Base-by-base conservation (phyloP, 2,797 vertebrate genomes). In the Sebastes nivosus region DNA sequence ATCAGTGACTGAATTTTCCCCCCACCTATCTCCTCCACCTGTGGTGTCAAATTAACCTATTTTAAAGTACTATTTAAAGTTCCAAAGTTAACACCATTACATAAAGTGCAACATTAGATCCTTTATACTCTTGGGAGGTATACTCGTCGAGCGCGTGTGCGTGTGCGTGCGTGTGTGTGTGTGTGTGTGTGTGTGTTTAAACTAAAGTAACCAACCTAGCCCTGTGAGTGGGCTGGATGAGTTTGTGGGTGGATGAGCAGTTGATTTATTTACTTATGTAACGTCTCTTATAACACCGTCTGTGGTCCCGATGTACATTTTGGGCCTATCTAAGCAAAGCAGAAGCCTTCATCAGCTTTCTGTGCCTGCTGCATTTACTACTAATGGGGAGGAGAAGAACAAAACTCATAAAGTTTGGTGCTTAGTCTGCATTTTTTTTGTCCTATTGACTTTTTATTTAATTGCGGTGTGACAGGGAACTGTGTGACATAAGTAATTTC, bases 251-350 rank as follows among this genome's bases (percentile, higher is more conserved):
- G 87, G 83, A 80, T 80, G 78, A 88, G 77, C 36, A 58, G 72
- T 88, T 81, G 79, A 84, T 86, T 88, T 89, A 86, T 89, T 89
- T 89, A 81, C 88, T 90, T 91, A 85, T 80, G 79, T 88, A 87
- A 89, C 63, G 4, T 75, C 84, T 87, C 73, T 81, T 82, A 60
- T 81, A 88, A 85, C 63, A 72, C 66, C 8, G 66, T 72, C 69
- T 84, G 59, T 63, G 14, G 57, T 69, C 46, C 68, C 5, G n/a
- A 68, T 78, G 71, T 81, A 78, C 74, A 83, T 85, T 85, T 52
- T 72, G 52, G 65, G 73, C 65, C 65, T 63, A 74, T 85, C 34
- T 27, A 20, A 71, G 75, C 73, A 73, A 32, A 80, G 65, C 58
- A 81, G 55, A 74, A 10, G 34, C 77, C 66, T 86, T 84, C 67